Conservation (phyloP, 2,888 invertebrate species). For the Leptinotarsa juncta region DNA sequence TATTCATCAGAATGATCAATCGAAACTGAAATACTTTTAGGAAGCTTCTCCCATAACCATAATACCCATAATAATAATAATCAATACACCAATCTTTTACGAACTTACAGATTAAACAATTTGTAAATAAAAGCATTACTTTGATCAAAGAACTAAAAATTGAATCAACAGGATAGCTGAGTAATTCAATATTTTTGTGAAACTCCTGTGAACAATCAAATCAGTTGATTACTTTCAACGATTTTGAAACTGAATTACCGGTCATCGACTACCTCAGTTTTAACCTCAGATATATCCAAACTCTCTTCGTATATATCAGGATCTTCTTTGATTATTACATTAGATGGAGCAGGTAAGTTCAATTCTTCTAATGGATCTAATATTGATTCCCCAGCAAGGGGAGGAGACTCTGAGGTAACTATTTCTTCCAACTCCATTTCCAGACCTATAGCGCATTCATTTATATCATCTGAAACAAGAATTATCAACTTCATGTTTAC, state of each 20-base stretch:
- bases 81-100: slow-evolving; percentile 5
- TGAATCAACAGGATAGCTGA: not conserved
- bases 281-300: slow-evolving; percentile 17
- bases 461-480: slow-evolving; percentile 35
- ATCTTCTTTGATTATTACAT: not conserved
- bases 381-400: not conserved
- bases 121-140: slow-evolving; percentile 2
- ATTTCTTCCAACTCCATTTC: slow-evolving; percentile 41
- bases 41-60: not conserved
- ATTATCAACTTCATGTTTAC: not conserved
- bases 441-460: slow-evolving; percentile 35
- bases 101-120: not conserved
- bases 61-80: slow-evolving; percentile 13
- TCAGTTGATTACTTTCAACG: not conserved
- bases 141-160: slow-evolving; percentile 2
- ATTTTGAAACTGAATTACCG: slow-evolving; percentile 10
- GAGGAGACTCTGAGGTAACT: slow-evolving; percentile 23
- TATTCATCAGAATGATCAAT: too few species aligned
- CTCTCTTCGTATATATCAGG: slow-evolving; percentile 15
- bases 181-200: slow-evolving; percentile 7
- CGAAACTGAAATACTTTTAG: not conserved
- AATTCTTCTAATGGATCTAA: slow-evolving; percentile 20
- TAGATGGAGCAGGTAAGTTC: not conserved
- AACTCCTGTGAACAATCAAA: not conserved
- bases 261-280: slow-evolving; percentile 16